Conservation (phyloP, 1,140 invertebrate genomes). For the Caenorhabditis tropicalis region DNA sequence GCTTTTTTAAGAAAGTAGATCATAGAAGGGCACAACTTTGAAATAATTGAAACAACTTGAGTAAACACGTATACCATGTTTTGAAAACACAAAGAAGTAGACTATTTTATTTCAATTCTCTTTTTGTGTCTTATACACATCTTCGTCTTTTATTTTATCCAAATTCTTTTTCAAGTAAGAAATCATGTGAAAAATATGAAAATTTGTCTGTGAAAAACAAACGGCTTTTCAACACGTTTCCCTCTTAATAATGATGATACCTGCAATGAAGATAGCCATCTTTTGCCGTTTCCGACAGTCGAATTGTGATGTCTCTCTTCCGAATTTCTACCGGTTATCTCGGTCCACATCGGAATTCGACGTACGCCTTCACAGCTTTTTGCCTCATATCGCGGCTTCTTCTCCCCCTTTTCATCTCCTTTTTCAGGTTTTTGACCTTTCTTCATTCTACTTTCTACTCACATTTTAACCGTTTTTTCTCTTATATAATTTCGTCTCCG, state of each 20-base stretch:
- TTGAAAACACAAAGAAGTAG: no score
- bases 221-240: conserved; percentile 16
- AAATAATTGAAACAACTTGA: no score
- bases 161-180: background rate
- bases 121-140: background rate
- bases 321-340: conserved; percentile 5
- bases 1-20: no score
- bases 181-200: background rate
- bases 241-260: background rate
- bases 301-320: conserved; percentile 23
- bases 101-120: background rate
- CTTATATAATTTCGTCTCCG: background rate
- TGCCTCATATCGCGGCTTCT: background rate
- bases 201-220: background rate
- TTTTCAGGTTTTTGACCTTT: conserved; percentile 7
- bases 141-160: background rate
- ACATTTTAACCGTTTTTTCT: background rate
- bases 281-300: conserved; percentile 27
- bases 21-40: no score
- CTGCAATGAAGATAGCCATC: background rate
- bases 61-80: no score
- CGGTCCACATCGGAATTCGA: conserved; percentile 42
- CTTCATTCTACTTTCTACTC: background rate
- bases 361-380: conserved; percentile 8
- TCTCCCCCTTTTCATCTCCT: background rate